Base-by-base conservation (phyloP, 2,888 invertebrate species). In the Papilio demoleus region DNA sequence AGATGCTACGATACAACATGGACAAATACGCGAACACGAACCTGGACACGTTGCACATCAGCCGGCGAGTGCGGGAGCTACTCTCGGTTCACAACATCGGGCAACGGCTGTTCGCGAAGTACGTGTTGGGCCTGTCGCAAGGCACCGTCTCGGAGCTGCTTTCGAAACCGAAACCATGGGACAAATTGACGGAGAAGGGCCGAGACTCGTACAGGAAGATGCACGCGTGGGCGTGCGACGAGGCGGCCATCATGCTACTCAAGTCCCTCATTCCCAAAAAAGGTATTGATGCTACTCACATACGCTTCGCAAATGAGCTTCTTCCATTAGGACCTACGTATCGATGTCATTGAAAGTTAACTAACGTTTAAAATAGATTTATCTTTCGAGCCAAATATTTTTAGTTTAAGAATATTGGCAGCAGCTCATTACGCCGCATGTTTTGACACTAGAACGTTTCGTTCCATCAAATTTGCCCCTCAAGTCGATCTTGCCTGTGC, bases 131-230 rank as follows among this genome's bases (percentile, higher is more conserved):
- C 0, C 93, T 98, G 72, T 98, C 96, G 72, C 99, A 99, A 89
- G 99, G 99, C 71, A 99, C 99, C 27, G 99, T 99, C 60, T 98
- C 98, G 75, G 99, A 99, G 92, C 93, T 99, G 80, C 94, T 99
- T 73, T 99, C 99, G 77, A 99, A 99, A 87, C 99, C 99, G 67
- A 99, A 99, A 87, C 99, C 99, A 14, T 99, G 99, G 99, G 99
- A 99, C 93, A 99, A 99, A 92, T 94, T 99, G 83, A 99, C 99
- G 70, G 99, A 99, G 93, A 99, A 99, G 89, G 99, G 99, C 40
- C 94, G 99, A 67, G 99, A 99, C 93, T 99, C 99, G 79, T 99
- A 99, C 93, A 94, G 99, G 82, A 99, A 99, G 93, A 99, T 99
- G 98, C 98, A 99, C 93, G 98, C 98, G 81, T 99, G 99, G 99